Conservation (phyloP, 2,888 invertebrate genomes). For the Chloromyia formosa region DNA sequence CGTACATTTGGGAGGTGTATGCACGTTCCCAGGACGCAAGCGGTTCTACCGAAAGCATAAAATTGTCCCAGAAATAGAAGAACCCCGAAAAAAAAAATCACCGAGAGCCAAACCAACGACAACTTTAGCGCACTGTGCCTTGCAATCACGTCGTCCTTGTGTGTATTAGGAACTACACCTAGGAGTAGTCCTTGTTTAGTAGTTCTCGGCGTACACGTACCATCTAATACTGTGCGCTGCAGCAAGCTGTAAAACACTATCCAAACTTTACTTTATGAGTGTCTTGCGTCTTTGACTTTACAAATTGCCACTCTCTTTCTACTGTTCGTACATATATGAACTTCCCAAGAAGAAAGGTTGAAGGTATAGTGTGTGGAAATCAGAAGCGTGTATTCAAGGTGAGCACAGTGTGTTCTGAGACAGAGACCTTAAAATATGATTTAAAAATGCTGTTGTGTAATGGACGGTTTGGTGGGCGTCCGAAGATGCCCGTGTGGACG, state of each 20-base stretch:
- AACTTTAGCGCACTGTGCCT: not conserved
- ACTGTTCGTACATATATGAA: not conserved
- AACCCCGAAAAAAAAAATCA: no score
- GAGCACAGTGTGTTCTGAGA: not conserved
- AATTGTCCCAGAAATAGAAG: no score
- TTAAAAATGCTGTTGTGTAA: no score
- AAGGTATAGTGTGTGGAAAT: not conserved
- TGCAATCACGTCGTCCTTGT: slow-evolving; percentile 23
- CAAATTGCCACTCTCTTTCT: slow-evolving; percentile 31
- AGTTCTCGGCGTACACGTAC: not conserved
- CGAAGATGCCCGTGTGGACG: no score
- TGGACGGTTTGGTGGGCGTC: no score
- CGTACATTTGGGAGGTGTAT: not conserved
- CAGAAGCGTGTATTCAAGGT: not conserved
- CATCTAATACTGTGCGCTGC: slow-evolving; percentile 14
- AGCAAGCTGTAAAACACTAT: slow-evolving; percentile 34
- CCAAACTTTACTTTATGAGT: slow-evolving; percentile 40
- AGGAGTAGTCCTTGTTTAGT: slow-evolving; percentile 18
- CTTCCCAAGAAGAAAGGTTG: not conserved
- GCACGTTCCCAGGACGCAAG: slow-evolving; percentile 7
- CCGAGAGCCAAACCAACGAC: no score
- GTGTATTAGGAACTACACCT: not conserved
- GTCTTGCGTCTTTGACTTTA: slow-evolving; percentile 39
- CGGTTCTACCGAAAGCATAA: slow-evolving; percentile 4
- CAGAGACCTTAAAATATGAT: no score